phyloP scores from a whole-genome alignment of 2,888 invertebrate species.

The Sphaeridia pumilis region DNA sequence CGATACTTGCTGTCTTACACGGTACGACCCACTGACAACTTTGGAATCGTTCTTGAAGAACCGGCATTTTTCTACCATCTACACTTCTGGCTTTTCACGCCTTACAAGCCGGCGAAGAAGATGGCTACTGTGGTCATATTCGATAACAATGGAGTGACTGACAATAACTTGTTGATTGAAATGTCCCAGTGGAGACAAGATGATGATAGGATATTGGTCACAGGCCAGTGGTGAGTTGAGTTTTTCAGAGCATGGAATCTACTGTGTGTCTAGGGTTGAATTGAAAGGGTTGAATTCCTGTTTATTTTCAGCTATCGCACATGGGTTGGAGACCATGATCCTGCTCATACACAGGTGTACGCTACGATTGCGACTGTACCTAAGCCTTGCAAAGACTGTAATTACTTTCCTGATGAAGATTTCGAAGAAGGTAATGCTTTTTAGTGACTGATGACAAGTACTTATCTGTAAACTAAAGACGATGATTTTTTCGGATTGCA shows the following conservation, averaged over 20 bases:
- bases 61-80: conserved; percentile 53
- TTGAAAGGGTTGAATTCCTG: background rate
- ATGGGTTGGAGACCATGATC: conserved; percentile 19
- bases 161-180: conserved; percentile 48
- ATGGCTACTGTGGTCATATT: conserved; percentile 51
- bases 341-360: conserved; percentile 23
- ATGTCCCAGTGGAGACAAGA: conserved; percentile 62
- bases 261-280: too few species aligned
- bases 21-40: conserved; percentile 44
- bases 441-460: too few species aligned
- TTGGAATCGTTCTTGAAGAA: conserved; percentile 43
- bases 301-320: background rate
- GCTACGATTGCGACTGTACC: conserved; percentile 29
- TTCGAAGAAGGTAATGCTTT: conserved; percentile 25
- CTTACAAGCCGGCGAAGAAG: conserved; percentile 46
- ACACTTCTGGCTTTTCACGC: conserved; percentile 55
- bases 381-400: conserved; percentile 24
- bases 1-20: conserved; percentile 85
- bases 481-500: too few species aligned
- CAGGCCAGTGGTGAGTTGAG: conserved; percentile 55
- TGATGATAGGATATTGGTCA: conserved; percentile 52
- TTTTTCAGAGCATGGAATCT: too few species aligned
- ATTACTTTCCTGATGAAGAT: conserved; percentile 27
- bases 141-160: conserved; percentile 43
- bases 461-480: too few species aligned